Conservation (phyloP, 2,113 vertebrate species). For the Rissa tridactyla region DNA sequence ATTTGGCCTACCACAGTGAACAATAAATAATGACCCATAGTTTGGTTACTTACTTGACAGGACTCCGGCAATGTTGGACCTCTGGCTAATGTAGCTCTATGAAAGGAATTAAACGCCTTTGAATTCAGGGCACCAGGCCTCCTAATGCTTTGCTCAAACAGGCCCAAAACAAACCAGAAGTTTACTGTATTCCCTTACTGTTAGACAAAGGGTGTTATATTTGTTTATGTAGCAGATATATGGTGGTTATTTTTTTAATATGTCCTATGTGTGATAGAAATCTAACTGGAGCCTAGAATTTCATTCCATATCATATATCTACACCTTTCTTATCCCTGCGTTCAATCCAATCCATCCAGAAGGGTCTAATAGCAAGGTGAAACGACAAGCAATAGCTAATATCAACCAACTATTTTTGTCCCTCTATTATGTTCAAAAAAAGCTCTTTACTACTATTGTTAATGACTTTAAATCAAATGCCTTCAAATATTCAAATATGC, state of each 20-base stretch:
- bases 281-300: not conserved
- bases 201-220: not conserved
- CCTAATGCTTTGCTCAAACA: not conserved
- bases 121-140: fast-evolving
- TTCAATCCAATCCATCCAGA: not conserved
- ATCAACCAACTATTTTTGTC: not conserved
- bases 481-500: not conserved
- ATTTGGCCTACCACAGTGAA: not conserved
- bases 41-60: not conserved
- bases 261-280: not conserved
- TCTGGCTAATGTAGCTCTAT: not conserved
- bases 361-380: not conserved
- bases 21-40: not conserved
- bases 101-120: not conserved
- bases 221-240: not conserved
- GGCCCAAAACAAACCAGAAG: not conserved
- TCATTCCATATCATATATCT: not conserved
- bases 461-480: not conserved
- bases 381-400: not conserved
- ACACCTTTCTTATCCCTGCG: not conserved
- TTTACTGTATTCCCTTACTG: not conserved
- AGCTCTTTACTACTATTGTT: not conserved
- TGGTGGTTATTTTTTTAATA: not conserved
- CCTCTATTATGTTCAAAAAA: not conserved
- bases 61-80: not conserved